Percentiles rank a stretch among this genome's conserved stretches.
Conservation (phyloP, 2,888 invertebrate genomes). For the Troides oblongomaculatus region DNA sequence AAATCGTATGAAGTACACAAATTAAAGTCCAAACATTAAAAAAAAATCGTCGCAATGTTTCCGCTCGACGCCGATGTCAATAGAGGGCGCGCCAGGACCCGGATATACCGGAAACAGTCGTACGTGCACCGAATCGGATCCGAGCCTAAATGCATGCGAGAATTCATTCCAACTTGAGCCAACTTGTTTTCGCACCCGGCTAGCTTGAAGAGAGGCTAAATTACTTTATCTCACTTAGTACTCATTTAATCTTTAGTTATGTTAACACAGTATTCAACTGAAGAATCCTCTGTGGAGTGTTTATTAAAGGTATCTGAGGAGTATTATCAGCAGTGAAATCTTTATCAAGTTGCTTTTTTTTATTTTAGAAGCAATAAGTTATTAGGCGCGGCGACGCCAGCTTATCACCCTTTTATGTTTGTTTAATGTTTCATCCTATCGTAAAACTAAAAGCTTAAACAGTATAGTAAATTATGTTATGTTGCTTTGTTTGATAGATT, state of each 20-base stretch:
- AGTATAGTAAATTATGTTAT: too few relatives aligned
- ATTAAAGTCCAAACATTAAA: background rate
- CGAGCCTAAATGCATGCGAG: conserved; percentile 19
- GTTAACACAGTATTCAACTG: background rate
- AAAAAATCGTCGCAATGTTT: conserved; percentile 19
- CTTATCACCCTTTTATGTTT: too few relatives aligned
- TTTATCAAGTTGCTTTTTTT: background rate
- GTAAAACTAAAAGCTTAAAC: too few relatives aligned
- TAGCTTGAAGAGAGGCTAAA: conserved; percentile 3
- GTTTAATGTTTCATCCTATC: too few relatives aligned
- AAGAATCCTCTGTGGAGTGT: background rate
- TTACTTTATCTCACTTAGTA: conserved; percentile 14
- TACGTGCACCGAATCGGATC: conserved; percentile 27
- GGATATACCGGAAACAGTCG: conserved; percentile 24
- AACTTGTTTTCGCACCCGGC: conserved; percentile 10
- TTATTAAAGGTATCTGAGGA: background rate
- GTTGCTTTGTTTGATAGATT: too few relatives aligned
- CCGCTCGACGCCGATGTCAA: conserved; percentile 11
- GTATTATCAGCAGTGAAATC: background rate
- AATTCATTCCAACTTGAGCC: conserved; percentile 18
- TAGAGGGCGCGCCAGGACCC: conserved; percentile 14
- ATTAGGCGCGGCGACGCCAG: too few relatives aligned
- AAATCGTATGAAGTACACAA: background rate
- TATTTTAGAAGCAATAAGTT: too few relatives aligned
- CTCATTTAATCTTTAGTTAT: background rate